Evolutionary conservation across 2,113 vertebrate species (phyloP).

Genomic region (Tretioscincus oriximinensis): DNA sequence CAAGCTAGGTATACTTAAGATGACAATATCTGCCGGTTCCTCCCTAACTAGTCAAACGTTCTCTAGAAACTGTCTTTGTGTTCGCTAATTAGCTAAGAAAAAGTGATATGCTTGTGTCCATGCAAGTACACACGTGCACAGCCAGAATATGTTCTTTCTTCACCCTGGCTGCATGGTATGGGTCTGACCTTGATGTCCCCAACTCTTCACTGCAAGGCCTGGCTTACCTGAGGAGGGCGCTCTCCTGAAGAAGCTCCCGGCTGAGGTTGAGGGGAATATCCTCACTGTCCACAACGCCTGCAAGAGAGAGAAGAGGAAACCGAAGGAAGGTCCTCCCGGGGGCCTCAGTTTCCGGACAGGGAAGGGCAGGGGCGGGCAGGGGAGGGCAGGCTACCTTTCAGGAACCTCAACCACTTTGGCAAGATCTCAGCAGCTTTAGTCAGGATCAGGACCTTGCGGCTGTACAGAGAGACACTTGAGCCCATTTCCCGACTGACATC

Average conservation of each 20-base stretch:
- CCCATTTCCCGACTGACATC: constrained; percentile 95
- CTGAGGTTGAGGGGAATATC: constrained; percentile 97
- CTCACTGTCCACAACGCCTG: constrained; percentile 98
- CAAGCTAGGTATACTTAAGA: too few relatives aligned
- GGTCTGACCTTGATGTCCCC: too few relatives aligned
- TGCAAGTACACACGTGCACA: too few relatives aligned
- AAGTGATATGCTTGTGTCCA: too few relatives aligned
- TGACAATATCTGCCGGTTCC: too few relatives aligned
- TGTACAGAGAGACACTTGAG: constrained; percentile 89
- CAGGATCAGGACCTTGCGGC: constrained; percentile 94
- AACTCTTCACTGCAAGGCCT: too few relatives aligned
- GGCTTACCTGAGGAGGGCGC: constrained; percentile 87
- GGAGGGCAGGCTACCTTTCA: constrained; percentile 75
- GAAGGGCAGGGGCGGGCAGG: neutral
- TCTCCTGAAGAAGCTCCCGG: constrained; percentile 96
- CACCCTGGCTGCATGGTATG: too few relatives aligned
- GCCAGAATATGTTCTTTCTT: too few relatives aligned
- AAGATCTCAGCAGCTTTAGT: constrained; percentile 92
- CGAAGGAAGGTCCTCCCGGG: neutral
- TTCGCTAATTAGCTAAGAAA: too few relatives aligned
- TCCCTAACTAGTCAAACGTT: too few relatives aligned
- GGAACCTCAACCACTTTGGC: constrained; percentile 95
- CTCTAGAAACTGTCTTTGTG: too few relatives aligned
- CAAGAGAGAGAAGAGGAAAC: constrained; percentile 14
- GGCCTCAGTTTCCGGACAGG: accelerated